Percentiles rank a stretch among this genome's conserved stretches.
phyloP scores from a whole-genome alignment of 2,113 vertebrate species.

The Paramisgurnus dabryanus region DNA sequence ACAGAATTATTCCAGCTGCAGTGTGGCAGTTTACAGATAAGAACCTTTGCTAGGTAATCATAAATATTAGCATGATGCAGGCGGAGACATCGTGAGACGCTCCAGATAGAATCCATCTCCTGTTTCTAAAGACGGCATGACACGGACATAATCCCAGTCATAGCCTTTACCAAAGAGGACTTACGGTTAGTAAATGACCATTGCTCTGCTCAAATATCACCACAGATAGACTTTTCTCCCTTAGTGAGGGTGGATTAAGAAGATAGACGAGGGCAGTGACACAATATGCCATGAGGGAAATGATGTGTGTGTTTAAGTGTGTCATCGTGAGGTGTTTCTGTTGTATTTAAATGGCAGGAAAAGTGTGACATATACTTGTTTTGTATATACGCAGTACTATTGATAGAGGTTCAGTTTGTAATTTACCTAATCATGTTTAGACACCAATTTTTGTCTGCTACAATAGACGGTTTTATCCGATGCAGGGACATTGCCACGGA shows the following conservation, averaged over 20 bases:
- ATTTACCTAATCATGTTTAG: not conserved
- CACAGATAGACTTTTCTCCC: slow-evolving; percentile 60
- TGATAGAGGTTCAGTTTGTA: slow-evolving; percentile 48
- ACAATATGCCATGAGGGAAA: not conserved
- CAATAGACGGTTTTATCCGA: too few relatives aligned
- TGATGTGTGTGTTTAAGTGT: slow-evolving; percentile 39
- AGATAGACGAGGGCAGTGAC: slow-evolving; percentile 26
- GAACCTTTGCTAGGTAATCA: slow-evolving; percentile 65
- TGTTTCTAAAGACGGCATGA: slow-evolving; percentile 53
- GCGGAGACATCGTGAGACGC: slow-evolving; percentile 52
- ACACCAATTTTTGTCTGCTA: too few relatives aligned
- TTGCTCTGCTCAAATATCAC: slow-evolving; percentile 65
- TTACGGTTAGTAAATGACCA: slow-evolving; percentile 50
- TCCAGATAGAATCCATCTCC: slow-evolving; percentile 60
- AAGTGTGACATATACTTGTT: slow-evolving; percentile 58
- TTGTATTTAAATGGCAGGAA: slow-evolving; percentile 63
- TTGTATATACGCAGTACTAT: slow-evolving; percentile 55
- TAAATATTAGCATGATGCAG: slow-evolving; percentile 61
- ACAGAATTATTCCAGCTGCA: slow-evolving; percentile 54
- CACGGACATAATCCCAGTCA: slow-evolving; percentile 62
- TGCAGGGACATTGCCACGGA: too few relatives aligned
- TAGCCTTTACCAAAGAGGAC: slow-evolving; percentile 61
- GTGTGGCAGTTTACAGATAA: slow-evolving; percentile 77
- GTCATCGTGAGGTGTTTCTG: slow-evolving; percentile 46
- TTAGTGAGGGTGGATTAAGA: slow-evolving; percentile 64